Base-by-base conservation (phyloP, 2,888 invertebrate species). In the Apocheima hispidaria region DNA sequence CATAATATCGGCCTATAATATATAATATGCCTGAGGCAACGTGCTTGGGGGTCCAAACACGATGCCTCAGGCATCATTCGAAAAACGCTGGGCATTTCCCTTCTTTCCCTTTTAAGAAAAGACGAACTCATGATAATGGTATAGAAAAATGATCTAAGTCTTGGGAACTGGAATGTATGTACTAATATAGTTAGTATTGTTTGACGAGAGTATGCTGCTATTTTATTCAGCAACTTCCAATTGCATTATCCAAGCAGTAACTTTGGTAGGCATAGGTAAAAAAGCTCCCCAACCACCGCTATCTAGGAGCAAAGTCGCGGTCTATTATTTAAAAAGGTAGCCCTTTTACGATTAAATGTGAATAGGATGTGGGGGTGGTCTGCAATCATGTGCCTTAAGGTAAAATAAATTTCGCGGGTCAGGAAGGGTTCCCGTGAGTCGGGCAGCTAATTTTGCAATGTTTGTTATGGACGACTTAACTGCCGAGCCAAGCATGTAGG, bases 401-500 rank as follows among this genome's bases (percentile, higher is more conserved):
- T 58, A 58, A 63, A 52, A 62, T 62, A 66, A 50, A 60, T 65
- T 57, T 60, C 44, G 66, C 56, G 59, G 54, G 57, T 54, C 59
- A 56, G 63, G 59, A 67, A 65, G 63, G 65, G 63, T 68, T 56
- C 65, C 54, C 58, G 44, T 49, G 65, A 65, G 56, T 60, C 57
- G 61, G 61, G 65, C 36, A 59, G 64, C 55, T 60, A 68, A 66
- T 66, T 66, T 65, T 60, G 63, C 61, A 60, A 62, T 67, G 66
- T 68, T 68, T 68, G 69, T 63, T 65, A 64, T 62, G 70, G 66
- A 60, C 54, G 64, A 68, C 53, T 64, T 64, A 69, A 60, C 60
- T 52, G 59, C 65, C 55, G 61, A 64, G 65, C 55, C 59, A 65
- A 68, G 64, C 66, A 70, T 68, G 63, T 62, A 60, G 60, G 63